phyloP scores from a whole-genome alignment of 1,140 invertebrate genomes.

The Euura saliciscinereae region DNA sequence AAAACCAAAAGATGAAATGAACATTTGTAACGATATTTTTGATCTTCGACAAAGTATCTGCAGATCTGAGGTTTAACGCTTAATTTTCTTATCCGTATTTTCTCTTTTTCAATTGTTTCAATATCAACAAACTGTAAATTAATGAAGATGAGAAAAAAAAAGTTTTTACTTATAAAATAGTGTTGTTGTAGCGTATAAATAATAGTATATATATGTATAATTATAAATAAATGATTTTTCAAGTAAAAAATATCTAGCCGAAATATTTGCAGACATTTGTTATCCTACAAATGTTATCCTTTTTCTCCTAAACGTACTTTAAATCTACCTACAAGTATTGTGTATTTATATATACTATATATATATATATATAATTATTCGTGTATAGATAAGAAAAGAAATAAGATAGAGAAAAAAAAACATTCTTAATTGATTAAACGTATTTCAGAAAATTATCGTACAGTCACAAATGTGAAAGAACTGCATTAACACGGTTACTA shows the following conservation, averaged over 20 bases:
- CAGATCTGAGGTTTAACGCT: neutral
- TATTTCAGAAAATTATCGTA: neutral
- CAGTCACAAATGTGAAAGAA: conserved; percentile 48
- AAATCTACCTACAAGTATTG: neutral
- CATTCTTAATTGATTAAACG: neutral
- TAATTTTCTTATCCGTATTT: no score
- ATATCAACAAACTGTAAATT: conserved; percentile 14
- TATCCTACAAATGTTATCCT: neutral
- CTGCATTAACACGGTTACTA: conserved; percentile 38
- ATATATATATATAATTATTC: neutral
- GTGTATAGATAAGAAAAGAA: neutral
- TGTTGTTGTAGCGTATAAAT: no score
- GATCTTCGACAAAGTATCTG: conserved; percentile 9
- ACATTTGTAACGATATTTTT: conserved; percentile 3
- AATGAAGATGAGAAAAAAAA: conserved; percentile 11
- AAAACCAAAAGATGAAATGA: conserved; percentile 9
- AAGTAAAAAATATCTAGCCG: neutral
- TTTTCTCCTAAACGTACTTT: no score
- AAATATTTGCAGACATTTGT: neutral
- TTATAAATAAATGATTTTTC: no score
- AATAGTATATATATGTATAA: neutral
- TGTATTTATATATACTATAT: conserved; percentile 16
- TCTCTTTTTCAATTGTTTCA: neutral
- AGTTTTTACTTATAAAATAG: neutral
- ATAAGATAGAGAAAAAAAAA: neutral